These are phyloP conservation scores for Amazona ochrocephala DNA, from an alignment of 2,797 vertebrate species.

Conservation along the genomic window DNA sequence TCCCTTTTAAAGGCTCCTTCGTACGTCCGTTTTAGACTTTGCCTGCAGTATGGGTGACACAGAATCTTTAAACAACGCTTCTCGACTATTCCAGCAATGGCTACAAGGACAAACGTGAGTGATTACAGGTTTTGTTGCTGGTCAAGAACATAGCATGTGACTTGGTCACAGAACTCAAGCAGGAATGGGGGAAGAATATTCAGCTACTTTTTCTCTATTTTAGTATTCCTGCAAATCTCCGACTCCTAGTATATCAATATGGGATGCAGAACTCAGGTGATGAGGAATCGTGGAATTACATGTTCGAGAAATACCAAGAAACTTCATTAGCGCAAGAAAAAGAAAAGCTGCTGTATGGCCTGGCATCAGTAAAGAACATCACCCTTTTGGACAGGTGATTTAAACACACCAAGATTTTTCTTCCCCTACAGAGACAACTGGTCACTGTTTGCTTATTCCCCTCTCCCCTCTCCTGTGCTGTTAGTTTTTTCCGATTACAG, in stretches of 20 bases:
- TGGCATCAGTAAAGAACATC: conserved; percentile 87
- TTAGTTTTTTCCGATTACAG: neutral
- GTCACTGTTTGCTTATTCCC: neutral
- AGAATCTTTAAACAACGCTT: conserved; percentile 76
- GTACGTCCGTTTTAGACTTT: conserved; percentile 84
- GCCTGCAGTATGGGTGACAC: conserved; percentile 86
- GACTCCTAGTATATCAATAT: conserved; percentile 90
- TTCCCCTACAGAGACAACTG: neutral
- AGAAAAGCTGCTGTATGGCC: conserved; percentile 93
- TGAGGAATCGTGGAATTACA: conserved; percentile 82
- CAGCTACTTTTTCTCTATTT: conserved; percentile 47
- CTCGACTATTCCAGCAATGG: conserved; percentile 83
- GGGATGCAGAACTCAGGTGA: conserved; percentile 89
- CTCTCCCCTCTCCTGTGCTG: neutral
- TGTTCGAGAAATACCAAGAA: conserved; percentile 84
- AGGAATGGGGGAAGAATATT: neutral
- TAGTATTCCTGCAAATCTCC: conserved; percentile 86
- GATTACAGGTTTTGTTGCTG: neutral
- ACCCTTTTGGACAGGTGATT: conserved; percentile 82
- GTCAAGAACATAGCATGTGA: neutral
- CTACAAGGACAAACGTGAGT: conserved; percentile 72
- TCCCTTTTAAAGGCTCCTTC: conserved; percentile 84
- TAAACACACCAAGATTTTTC: neutral
- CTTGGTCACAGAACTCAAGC: neutral
- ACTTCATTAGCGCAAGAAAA: conserved; percentile 93